Evolutionary conservation across 64 coral and sea anemone genomes (phyloP), one percentile per base, ranked within the genome.

Genomic region (Dendronephthya gigantea): DNA sequence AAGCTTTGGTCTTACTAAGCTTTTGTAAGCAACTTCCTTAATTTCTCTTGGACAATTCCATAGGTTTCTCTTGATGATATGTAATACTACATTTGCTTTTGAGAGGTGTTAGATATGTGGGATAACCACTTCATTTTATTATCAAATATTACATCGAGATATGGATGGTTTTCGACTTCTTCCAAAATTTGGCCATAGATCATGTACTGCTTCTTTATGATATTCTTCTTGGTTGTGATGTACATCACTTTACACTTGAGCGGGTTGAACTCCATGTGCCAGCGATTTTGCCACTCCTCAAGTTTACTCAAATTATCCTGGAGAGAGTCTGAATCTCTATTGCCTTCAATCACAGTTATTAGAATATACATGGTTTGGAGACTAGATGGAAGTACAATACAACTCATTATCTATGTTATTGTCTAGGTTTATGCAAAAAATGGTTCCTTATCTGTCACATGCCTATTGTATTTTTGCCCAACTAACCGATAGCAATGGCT

Each of bases 1-100:
- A 19, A 93, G 41, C 38, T 81, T 93, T 10, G 92, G 88, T n/a
- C 84, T 40, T 8, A 93, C 92, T 32, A 90, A 10, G 35, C 84
- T 65, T 86, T 86, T 68, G 37, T 86, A 68, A 66, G 84, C 84
- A 65, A 86, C 34, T 86, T 86, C 9, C 62, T 86, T 86, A 37
- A 86, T 36, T 38, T 86, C 84, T 86, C 84, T 86, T 86, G 84
- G 84, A 68, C 84, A 86, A 37, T 86, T 38, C 84, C 84, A 86
- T 65, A 86, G 50, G 50, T 86, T 86, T 22, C 50, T 51, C 84
- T 86, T 86, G 32, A 86, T 86, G 55, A 86, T 19, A 86, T 86
- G 33, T 38, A 65, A 65, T 36, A 86, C 1, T 37, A 66, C 84
- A 68, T 86, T 86, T 3, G 84, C 84, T 39, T 86, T 86, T 86